Percentiles rank a stretch among this genome's conserved stretches.
Evolutionary conservation across 2,797 vertebrate genomes (phyloP).

Genomic region (Acestrorhynchus altus): DNA sequence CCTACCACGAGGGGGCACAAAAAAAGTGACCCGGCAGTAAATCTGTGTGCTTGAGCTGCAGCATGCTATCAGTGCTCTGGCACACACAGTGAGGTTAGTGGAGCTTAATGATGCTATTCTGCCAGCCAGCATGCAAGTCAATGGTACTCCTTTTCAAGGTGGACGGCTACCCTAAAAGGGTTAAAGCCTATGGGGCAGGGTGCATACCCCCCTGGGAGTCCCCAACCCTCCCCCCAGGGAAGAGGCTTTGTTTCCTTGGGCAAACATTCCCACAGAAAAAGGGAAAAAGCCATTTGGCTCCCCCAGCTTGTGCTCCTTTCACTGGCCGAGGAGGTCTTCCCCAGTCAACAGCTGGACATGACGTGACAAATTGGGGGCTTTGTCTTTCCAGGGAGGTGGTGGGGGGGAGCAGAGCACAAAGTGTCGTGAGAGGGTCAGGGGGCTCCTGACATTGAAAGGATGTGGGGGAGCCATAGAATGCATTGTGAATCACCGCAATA

Average conservation of each 20-base stretch:
- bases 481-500: slow-evolving; percentile 57
- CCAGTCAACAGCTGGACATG: slow-evolving; percentile 73
- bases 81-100: slow-evolving; percentile 64
- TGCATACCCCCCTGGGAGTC: slow-evolving; percentile 59
- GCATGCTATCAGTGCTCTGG: slow-evolving; percentile 44
- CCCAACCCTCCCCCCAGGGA: slow-evolving; percentile 47
- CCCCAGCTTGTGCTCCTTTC: slow-evolving; percentile 63
- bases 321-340: slow-evolving; percentile 60
- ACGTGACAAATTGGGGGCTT: slow-evolving; percentile 73
- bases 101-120: slow-evolving; percentile 68
- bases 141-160: slow-evolving; percentile 65
- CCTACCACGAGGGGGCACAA: slow-evolving; percentile 32
- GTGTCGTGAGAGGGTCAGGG: slow-evolving; percentile 48
- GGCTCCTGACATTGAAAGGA: slow-evolving; percentile 57
- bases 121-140: slow-evolving; percentile 60
- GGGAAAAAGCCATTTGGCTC: slow-evolving; percentile 65
- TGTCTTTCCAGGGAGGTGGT: slow-evolving; percentile 63
- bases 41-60: slow-evolving; percentile 47
- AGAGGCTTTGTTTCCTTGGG: slow-evolving; percentile 67
- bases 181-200: slow-evolving; percentile 60
- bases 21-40: slow-evolving; percentile 44
- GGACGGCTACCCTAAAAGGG: slow-evolving; percentile 62
- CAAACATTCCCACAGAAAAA: slow-evolving; percentile 74
- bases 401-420: slow-evolving; percentile 53
- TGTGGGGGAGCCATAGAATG: slow-evolving; percentile 60